Evolutionary conservation across 2,113 vertebrate genomes (phyloP), one percentile per base, ranked within the genome.

Genomic region (Pelvicachromis taeniatus): DNA sequence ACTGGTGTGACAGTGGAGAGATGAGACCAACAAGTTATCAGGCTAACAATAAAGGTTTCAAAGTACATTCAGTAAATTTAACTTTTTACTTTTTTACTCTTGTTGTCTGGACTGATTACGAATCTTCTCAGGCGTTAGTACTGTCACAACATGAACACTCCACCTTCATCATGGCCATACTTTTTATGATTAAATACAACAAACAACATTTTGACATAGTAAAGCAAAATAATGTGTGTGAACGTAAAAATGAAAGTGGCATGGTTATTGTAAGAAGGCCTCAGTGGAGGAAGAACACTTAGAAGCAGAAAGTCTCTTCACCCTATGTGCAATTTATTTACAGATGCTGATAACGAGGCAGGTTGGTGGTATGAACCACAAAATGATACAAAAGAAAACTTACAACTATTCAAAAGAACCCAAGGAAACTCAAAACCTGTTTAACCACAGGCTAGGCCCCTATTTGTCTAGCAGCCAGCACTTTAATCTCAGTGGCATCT

Each of bases 391-490:
- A 33, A 33, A 33, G 16, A 16, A 59, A 33, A 59, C 2, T 19
- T 59, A 59, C 56, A 59, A 33, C 26, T 9, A 13, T 31, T 58
- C 29, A 58, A 58, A 58, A 58, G 0, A 31, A 58, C 14, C 14
- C 4, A 59, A 58, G 14, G 26, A 59, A 59, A 59, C 14, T 59
- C 26, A 17, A 1, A 59, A 31, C 56, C 31, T 17, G 56, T 17
- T 4, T 4, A 29, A 29, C 29, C 29, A 4, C 29, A 29, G 29
- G 29, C 29, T 8, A 58, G 31, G 31, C 26, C 1, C 56, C n/a
- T n/a, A 0, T 9, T 59, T 31, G 56, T 59, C 56, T 31, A 31
- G 0, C 17, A 17, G 56, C 26, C 56, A 59, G 2, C 26, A 31
- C 14, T 53, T 53, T 59, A 59, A 59, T 2, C 26, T 4, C 26